A percentile compares a stretch with the other conserved stretches of the same genome.
These are phyloP conservation scores for Empidonax alnorum DNA, from an alignment of 2,113 vertebrate species.

Conservation along the genomic window DNA sequence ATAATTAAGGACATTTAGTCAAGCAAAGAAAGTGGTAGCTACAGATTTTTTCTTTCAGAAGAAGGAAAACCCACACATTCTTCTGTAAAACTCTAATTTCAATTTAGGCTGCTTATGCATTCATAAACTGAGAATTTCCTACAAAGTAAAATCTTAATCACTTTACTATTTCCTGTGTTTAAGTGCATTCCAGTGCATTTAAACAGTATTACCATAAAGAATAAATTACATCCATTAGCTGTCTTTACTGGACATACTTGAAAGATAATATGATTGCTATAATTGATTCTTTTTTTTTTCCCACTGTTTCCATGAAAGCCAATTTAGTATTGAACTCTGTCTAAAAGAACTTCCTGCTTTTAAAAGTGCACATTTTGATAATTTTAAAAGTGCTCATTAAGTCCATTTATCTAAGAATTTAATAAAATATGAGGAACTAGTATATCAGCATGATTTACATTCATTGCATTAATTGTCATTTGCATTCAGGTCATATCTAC, in stretches of 20 bases:
- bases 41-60: neutral
- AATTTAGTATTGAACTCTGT: neutral
- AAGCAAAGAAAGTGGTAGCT: neutral
- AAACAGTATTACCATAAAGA: slow-evolving; percentile 3
- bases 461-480: neutral
- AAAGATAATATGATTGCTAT: neutral
- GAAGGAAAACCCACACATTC: neutral
- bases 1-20: neutral
- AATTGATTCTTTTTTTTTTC: neutral
- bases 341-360: neutral
- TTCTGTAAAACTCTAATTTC: neutral
- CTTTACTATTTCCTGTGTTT: neutral
- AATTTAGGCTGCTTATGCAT: neutral
- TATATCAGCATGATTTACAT: neutral
- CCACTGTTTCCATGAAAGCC: neutral
- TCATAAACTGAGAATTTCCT: neutral
- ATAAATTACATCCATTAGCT: slow-evolving; percentile 36
- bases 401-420: neutral
- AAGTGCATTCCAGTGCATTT: neutral
- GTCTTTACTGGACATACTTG: slow-evolving; percentile 6
- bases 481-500: neutral
- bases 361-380: neutral
- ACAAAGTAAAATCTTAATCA: neutral
- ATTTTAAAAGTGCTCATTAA: slow-evolving; percentile 16
- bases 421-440: slow-evolving; percentile 22